Conservation (phyloP, 2,797 vertebrate genomes). For the Megalops cyprinoides region DNA sequence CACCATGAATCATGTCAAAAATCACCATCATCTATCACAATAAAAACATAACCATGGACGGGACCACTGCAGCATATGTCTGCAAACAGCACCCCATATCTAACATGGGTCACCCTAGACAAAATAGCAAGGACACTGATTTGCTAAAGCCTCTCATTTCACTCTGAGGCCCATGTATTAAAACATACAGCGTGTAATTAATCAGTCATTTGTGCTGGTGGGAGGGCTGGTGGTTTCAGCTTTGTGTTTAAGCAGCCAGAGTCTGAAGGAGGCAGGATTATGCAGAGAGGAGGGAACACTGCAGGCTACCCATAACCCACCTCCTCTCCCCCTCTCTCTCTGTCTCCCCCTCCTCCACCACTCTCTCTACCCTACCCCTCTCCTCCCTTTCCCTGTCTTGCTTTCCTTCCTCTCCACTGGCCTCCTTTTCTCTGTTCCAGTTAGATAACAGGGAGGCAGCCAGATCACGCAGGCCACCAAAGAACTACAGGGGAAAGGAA, state of each 20-base stretch:
- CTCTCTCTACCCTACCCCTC: too few species aligned
- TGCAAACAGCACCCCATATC: not conserved
- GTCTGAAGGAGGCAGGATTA: slow-evolving; percentile 15
- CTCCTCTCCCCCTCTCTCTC: not conserved
- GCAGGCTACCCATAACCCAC: too few species aligned
- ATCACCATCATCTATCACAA: too few species aligned
- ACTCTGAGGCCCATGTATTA: not conserved
- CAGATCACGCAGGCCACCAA: slow-evolving; percentile 41
- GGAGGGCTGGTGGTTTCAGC: slow-evolving; percentile 49
- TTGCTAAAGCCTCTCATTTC: not conserved
- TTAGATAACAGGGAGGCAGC: slow-evolving; percentile 61
- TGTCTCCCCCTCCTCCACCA: slow-evolving; percentile 43
- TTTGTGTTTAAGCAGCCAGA: too few species aligned
- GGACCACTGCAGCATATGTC: not conserved
- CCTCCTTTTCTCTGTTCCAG: slow-evolving; percentile 63
- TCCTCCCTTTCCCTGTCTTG: slow-evolving; percentile 46
- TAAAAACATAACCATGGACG: slow-evolving; percentile 5
- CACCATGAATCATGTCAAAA: too few species aligned
- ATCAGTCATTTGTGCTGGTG: not conserved
- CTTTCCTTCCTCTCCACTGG: slow-evolving; percentile 62
- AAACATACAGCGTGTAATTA: not conserved
- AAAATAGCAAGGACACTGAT: too few species aligned
- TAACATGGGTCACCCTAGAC: too few species aligned
- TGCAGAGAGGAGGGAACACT: not conserved
- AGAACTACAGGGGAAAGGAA: not conserved